Conservation (phyloP, 2,888 invertebrate genomes). For the Tuberolachnus salignus region DNA sequence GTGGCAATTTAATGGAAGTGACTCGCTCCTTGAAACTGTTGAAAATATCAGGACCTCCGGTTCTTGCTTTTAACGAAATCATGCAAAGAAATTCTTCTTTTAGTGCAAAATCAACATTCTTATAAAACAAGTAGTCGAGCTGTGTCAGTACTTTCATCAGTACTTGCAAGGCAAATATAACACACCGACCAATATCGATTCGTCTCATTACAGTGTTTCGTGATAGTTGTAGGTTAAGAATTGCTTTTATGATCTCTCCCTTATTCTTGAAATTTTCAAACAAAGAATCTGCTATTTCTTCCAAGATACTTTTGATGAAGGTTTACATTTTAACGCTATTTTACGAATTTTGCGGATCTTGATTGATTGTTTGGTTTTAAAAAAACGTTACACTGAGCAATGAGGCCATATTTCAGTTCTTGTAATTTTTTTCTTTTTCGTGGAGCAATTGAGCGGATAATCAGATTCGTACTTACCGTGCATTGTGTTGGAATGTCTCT, state of each 20-base stretch:
- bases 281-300: slow-evolving; percentile 15
- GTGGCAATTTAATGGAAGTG: not conserved
- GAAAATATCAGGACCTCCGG: too few relatives aligned
- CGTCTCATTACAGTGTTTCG: too few relatives aligned
- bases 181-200: too few relatives aligned
- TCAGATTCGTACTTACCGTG: too few relatives aligned
- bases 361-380: slow-evolving; percentile 20
- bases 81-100: slow-evolving; percentile 8
- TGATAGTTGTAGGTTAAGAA: too few relatives aligned
- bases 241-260: not conserved
- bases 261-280: slow-evolving; percentile 18
- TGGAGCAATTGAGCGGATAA: too few relatives aligned
- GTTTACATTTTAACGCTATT: slow-evolving; percentile 19
- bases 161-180: not conserved
- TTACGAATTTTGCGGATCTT: slow-evolving; percentile 22
- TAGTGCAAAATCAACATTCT: slow-evolving; percentile 11
- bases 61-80: too few relatives aligned
- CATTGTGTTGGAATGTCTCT: not conserved
- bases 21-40: not conserved
- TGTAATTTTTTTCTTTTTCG: not conserved
- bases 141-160: not conserved
- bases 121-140: slow-evolving; percentile 8
- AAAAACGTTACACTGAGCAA: slow-evolving; percentile 21
- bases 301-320: slow-evolving; percentile 1
- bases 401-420: slow-evolving; percentile 20